phyloP scores from a whole-genome alignment of 2,113 vertebrate genomes.

The Regulus satrapa region DNA sequence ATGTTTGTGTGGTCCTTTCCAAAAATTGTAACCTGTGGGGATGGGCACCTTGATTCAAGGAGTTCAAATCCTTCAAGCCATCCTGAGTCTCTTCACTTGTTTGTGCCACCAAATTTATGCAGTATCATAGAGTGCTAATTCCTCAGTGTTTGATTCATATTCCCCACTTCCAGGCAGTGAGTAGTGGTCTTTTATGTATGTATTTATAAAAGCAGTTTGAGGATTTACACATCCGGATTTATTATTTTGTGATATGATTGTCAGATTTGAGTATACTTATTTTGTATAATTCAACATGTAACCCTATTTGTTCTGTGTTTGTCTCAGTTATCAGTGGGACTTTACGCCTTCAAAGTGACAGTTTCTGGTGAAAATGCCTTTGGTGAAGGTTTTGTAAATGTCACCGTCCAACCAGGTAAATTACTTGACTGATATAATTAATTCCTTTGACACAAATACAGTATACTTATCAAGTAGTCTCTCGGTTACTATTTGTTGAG shows the following conservation, averaged over 20 bases:
- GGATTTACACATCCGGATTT: not conserved
- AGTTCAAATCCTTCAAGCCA: not conserved
- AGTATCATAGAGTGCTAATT: not conserved
- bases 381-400: constrained; percentile 79
- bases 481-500: not conserved
- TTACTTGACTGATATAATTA: not conserved
- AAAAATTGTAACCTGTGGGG: not conserved
- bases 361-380: constrained; percentile 74
- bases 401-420: constrained; percentile 80
- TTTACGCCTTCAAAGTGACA: constrained; percentile 72
- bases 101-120: not conserved
- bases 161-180: not conserved
- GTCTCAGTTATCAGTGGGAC: constrained; percentile 73
- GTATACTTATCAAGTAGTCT: not conserved
- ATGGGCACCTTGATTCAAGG: not conserved
- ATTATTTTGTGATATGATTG: not conserved
- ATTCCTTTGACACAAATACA: not conserved
- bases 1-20: not conserved
- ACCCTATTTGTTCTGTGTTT: not conserved
- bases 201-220: not conserved
- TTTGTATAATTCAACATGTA: not conserved
- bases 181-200: not conserved
- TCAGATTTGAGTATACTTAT: not conserved
- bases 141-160: not conserved
- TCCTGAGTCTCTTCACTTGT: not conserved